Conservation (phyloP, 2,797 vertebrate species). For the Micropoecilia bifurca region DNA sequence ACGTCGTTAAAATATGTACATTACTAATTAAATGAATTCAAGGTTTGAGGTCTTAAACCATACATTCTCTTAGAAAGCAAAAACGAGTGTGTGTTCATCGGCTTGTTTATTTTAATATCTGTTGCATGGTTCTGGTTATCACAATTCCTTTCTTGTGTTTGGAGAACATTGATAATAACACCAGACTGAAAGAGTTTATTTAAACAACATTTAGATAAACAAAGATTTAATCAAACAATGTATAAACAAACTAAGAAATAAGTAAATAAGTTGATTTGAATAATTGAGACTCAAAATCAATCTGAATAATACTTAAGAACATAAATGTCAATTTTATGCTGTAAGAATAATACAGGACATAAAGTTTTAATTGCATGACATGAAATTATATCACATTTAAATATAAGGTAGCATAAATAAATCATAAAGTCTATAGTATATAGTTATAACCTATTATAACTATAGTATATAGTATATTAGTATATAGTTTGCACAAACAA, state of each 20-base stretch:
- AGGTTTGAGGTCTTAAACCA: not conserved
- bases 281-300: not conserved
- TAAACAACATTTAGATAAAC: not conserved
- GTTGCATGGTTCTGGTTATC: not conserved
- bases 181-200: not conserved
- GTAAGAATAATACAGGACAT: not conserved
- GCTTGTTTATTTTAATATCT: not conserved
- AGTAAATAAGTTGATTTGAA: not conserved
- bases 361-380: not conserved
- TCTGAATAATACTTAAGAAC: not conserved
- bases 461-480: not conserved
- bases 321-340: not conserved
- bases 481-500: not conserved
- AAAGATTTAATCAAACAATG: not conserved
- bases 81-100: not conserved
- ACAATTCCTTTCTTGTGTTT: not conserved
- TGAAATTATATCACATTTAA: not conserved
- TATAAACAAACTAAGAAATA: not conserved
- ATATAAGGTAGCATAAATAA: not conserved
- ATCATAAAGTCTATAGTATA: not conserved
- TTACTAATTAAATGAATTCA: not conserved
- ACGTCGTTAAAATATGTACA: not conserved
- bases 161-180: not conserved
- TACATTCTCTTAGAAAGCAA: not conserved
- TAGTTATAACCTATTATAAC: no score